Evolutionary conservation across 2,113 vertebrate genomes (phyloP), one percentile per base, ranked within the genome.

Genomic region (Hippolais icterina): DNA sequence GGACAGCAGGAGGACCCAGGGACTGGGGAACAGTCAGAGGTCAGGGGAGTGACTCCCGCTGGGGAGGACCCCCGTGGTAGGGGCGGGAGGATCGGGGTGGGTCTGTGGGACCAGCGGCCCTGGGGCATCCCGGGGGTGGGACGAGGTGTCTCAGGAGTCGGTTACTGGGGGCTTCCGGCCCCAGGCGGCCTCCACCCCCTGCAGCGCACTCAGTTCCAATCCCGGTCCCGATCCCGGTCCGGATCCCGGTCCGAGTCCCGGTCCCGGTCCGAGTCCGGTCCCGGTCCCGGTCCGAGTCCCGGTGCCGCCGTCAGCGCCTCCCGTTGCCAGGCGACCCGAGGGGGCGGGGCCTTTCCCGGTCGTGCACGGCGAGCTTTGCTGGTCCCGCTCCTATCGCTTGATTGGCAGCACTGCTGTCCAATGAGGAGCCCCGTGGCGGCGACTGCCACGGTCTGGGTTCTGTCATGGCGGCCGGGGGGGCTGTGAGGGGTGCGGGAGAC

Each of bases 361-460:
- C 1, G 15, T 25, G 49, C 6, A 35, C 15, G 3, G 49, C 3
- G 3, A 3, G 4, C 0, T 0, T 5, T 2, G 3, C 0, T 5
- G 8, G 14, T 4, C 21, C 52, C 52, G 10, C 46, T 64, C 6
- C 13, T 2, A 16, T 7, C 2, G 0, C 3, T 41, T 94, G 92
- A 96, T 68, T 76, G 94, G 15, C 95, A 91, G 77, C 3, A 0
- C 4, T 10, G 1, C 14, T 53, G 68, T 0, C 84, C 94, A 87
- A 87, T 95, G 29, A 83, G 31, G 1, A 59, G 39, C 10, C 7
- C 6, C 6, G 10, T 1, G 1, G 15, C 11, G 1, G 29, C 0
- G 12, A 3, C 5, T 0, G 50, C 3, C 0, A 0, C 2, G 6
- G 9, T 0, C 4, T 0, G 35, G 4, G 15, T 3, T 10, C 0